Evolutionary conservation across 30 jellyfish, hydroid and myxozoan species (phyloP).

Genomic region (Hydra vulgaris): DNA sequence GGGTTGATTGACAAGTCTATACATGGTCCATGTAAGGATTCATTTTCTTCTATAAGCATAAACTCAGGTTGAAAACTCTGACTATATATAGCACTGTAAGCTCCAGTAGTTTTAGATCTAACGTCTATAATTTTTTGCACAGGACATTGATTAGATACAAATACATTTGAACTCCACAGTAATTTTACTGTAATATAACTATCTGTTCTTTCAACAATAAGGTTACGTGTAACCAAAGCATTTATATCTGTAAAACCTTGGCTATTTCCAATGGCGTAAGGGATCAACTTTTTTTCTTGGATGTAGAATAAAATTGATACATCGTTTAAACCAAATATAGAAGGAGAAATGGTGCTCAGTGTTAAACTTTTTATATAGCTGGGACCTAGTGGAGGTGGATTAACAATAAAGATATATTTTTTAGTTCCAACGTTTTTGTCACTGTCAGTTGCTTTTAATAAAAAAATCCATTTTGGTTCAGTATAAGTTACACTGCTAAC

Average conservation of each 20-base stretch:
- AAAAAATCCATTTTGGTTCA: constrained; percentile 28
- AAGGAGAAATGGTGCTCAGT: not conserved
- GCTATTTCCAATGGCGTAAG: not conserved
- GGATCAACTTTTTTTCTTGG: constrained; percentile 19
- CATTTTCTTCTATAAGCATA: constrained; percentile 8
- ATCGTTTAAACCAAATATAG: constrained; percentile 12
- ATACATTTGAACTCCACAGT: constrained; percentile 35
- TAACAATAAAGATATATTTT: constrained; percentile 1
- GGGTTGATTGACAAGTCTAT: constrained; percentile 32
- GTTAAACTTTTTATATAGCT: not conserved
- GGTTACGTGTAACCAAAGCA: not conserved
- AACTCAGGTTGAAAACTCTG: constrained; percentile 45
- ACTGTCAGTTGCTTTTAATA: constrained; percentile 59
- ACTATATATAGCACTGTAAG: constrained; percentile 14
- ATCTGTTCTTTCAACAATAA: constrained; percentile 24
- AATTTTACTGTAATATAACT: constrained; percentile 2
- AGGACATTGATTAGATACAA: constrained; percentile 35
- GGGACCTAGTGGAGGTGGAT: constrained; percentile 13
- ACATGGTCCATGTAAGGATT: constrained; percentile 24
- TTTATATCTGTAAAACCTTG: constrained; percentile 4
- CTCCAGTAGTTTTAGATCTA: constrained; percentile 30
- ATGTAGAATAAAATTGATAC: constrained; percentile 41
- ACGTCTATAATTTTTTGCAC: constrained; percentile 12
- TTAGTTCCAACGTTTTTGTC: constrained; percentile 24
- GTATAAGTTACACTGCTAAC: not conserved